Conservation (phyloP, 2,888 invertebrate species). For the Drosophila percnosoma region DNA sequence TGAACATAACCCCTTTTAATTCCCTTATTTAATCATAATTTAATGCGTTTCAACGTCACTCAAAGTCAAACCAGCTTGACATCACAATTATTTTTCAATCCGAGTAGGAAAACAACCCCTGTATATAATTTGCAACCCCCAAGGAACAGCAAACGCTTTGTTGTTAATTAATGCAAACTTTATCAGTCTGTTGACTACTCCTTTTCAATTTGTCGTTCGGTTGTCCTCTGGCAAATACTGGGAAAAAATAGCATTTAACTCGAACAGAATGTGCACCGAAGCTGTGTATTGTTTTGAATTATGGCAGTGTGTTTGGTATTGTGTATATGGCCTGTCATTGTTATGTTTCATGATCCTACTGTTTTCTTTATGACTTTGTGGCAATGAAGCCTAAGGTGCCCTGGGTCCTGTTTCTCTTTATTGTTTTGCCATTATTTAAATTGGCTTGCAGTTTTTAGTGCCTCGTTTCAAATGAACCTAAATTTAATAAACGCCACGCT, state of each 20-base stretch:
- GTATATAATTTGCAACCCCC: neutral
- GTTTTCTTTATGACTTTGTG: conserved; percentile 32
- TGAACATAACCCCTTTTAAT: conserved; percentile 67
- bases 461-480: conserved; percentile 14
- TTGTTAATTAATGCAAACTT: conserved; percentile 63
- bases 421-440: conserved; percentile 41
- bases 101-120: conserved; percentile 27
- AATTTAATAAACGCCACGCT: conserved; percentile 18
- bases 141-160: conserved; percentile 20
- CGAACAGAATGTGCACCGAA: conserved; percentile 15
- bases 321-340: conserved; percentile 5
- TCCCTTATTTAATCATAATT: conserved; percentile 69
- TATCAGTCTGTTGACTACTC: conserved; percentile 39
- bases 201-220: conserved; percentile 24
- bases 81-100: conserved; percentile 54
- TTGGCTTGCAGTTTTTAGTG: conserved; percentile 24
- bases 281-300: conserved; percentile 20
- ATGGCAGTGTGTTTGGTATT: conserved; percentile 22
- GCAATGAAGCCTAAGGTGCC: conserved; percentile 48
- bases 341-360: conserved; percentile 27
- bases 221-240: neutral
- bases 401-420: conserved; percentile 30
- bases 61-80: conserved; percentile 68
- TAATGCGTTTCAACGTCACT: conserved; percentile 69
- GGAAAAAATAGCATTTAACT: conserved; percentile 6